Evolutionary conservation across 1,140 invertebrate genomes (phyloP).

Genomic region (Pinna nobilis): DNA sequence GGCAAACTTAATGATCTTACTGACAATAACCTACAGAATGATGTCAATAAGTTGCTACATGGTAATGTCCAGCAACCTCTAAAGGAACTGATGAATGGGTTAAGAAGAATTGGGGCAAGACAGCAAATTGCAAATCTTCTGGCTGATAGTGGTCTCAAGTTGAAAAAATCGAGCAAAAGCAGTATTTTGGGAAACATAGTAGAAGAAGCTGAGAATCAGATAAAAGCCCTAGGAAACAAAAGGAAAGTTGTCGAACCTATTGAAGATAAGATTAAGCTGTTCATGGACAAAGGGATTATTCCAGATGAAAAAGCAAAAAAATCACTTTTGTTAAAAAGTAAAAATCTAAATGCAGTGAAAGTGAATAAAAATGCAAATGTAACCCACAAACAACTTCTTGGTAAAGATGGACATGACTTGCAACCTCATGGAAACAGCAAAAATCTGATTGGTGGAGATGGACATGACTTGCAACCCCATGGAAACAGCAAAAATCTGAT

Average conservation of each 20-base stretch:
- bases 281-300: conserved; percentile 3
- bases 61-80: background rate
- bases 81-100: conserved; percentile 10
- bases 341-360: no score
- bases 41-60: background rate
- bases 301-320: conserved; percentile 40
- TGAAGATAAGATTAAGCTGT: conserved; percentile 32
- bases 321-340: no score
- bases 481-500: background rate
- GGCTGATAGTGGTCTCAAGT: background rate
- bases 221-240: conserved; percentile 11
- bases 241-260: conserved; percentile 29
- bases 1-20: no score
- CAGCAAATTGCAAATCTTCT: background rate
- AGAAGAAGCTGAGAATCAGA: conserved; percentile 42
- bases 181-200: no score
- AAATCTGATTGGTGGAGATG: conserved; percentile 35
- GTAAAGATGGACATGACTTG: conserved; percentile 14
- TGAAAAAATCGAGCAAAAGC: background rate
- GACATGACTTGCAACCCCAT: conserved; percentile 41
- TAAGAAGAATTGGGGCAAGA: conserved; percentile 39
- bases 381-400: conserved; percentile 8
- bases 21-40: no score
- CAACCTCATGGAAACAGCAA: conserved; percentile 4
- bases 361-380: no score